phyloP scores from a whole-genome alignment of 2,113 vertebrate species.

The Strix aluco region DNA sequence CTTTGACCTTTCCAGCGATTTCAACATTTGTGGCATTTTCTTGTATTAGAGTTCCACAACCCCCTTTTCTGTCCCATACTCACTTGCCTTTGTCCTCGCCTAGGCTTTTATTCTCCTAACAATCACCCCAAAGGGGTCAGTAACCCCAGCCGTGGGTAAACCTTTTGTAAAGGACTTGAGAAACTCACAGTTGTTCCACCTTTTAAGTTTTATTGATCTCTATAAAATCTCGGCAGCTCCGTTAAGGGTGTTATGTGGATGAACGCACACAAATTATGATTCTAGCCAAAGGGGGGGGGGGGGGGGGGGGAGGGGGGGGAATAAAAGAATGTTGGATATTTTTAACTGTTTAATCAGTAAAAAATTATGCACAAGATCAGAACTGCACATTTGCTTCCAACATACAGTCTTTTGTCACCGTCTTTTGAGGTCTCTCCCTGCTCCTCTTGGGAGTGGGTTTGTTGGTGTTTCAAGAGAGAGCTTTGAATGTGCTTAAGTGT shows the following conservation, averaged over 20 bases:
- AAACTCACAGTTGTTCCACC: slow-evolving; percentile 21
- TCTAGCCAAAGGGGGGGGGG: not conserved
- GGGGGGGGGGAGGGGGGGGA: too few relatives aligned
- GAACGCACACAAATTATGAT: not conserved
- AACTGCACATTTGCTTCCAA: not conserved
- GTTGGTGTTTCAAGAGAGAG: not conserved
- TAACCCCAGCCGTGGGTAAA: not conserved
- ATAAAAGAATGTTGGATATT: not conserved
- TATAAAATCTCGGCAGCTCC: not conserved
- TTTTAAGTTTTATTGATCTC: slow-evolving; percentile 41
- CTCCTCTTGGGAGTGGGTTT: not conserved
- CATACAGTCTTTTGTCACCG: accelerated
- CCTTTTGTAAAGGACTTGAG: slow-evolving; percentile 4
- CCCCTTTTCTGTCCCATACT: not conserved
- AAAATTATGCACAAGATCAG: not conserved
- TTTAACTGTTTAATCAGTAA: not conserved
- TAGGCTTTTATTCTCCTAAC: not conserved
- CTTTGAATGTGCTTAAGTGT: not conserved
- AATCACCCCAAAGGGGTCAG: slow-evolving; percentile 7
- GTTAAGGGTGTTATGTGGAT: not conserved
- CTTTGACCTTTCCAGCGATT: slow-evolving; percentile 4
- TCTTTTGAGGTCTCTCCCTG: not conserved
- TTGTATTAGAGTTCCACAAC: not conserved
- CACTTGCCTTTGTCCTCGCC: not conserved
- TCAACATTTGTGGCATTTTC: not conserved